Evolutionary conservation across 2,113 vertebrate genomes (phyloP).

Genomic region (Pseudopodoces humilis): DNA sequence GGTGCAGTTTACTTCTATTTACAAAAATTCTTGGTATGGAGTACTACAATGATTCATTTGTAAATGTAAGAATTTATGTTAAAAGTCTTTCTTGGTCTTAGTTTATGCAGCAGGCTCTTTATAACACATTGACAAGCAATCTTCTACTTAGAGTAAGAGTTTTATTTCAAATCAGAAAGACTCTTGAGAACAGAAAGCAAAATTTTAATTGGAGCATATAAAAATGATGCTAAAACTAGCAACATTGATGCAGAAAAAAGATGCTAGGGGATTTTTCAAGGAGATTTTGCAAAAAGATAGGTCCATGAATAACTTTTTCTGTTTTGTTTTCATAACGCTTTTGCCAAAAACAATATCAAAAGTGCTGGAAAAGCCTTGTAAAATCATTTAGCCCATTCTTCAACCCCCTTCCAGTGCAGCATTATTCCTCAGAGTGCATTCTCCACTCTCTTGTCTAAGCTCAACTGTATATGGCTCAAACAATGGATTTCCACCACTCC

Average conservation of each 20-base stretch:
- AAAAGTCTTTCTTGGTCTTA: neutral
- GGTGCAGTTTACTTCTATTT: neutral
- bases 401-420: neutral
- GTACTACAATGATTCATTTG: neutral
- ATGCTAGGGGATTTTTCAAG: neutral
- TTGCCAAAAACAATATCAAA: neutral
- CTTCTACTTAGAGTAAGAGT: neutral
- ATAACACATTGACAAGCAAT: neutral
- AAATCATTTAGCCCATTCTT: neutral
- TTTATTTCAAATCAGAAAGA: neutral
- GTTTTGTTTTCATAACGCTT: neutral
- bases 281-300: neutral
- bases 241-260: neutral
- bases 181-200: neutral
- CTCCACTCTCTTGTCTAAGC: neutral
- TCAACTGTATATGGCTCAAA: neutral
- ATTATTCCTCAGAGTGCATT: neutral
- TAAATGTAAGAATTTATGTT: neutral
- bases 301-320: neutral
- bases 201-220: neutral
- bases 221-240: neutral
- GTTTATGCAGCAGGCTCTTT: neutral
- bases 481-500: neutral
- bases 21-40: accelerated
- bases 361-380: neutral